These are phyloP conservation scores for western clawed frog (Xenopus tropicalis) DNA, from an alignment of 2,113 vertebrate genomes.

Conservation along the genomic window DNA sequence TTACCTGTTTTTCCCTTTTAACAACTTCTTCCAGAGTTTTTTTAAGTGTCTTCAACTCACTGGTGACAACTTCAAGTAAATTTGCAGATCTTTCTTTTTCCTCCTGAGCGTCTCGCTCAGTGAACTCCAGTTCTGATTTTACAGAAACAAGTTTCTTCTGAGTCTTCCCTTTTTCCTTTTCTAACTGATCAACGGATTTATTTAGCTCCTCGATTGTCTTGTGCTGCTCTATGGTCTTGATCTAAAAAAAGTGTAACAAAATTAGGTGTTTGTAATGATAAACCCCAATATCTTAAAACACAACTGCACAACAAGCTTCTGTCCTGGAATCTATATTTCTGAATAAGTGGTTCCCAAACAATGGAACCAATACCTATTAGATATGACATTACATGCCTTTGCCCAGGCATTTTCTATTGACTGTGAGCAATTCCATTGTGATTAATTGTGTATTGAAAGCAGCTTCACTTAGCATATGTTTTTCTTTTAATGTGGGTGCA, in stretches of 20 bases:
- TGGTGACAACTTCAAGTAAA: constrained; percentile 57
- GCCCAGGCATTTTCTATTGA: too few relatives aligned
- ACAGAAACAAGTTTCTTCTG: constrained; percentile 66
- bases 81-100: constrained; percentile 61
- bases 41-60: constrained; percentile 65
- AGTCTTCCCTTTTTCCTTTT: constrained; percentile 71
- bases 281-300: too few relatives aligned
- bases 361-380: too few relatives aligned
- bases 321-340: too few relatives aligned
- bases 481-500: too few relatives aligned
- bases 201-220: constrained; percentile 74
- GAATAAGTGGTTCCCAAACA: too few relatives aligned
- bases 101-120: constrained; percentile 61
- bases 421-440: too few relatives aligned
- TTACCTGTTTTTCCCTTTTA: constrained; percentile 78
- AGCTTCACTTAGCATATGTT: too few relatives aligned
- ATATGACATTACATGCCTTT: too few relatives aligned
- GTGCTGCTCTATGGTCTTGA: constrained; percentile 79
- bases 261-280: too few relatives aligned
- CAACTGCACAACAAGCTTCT: too few relatives aligned
- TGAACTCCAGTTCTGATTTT: constrained; percentile 69
- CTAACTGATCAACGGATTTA: constrained; percentile 69
- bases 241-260: constrained; percentile 55
- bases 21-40: constrained; percentile 71
- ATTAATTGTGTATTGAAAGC: too few relatives aligned